Evolutionary conservation across 2,888 invertebrate genomes (phyloP).

Genomic region (Deilephila porcellus): DNA sequence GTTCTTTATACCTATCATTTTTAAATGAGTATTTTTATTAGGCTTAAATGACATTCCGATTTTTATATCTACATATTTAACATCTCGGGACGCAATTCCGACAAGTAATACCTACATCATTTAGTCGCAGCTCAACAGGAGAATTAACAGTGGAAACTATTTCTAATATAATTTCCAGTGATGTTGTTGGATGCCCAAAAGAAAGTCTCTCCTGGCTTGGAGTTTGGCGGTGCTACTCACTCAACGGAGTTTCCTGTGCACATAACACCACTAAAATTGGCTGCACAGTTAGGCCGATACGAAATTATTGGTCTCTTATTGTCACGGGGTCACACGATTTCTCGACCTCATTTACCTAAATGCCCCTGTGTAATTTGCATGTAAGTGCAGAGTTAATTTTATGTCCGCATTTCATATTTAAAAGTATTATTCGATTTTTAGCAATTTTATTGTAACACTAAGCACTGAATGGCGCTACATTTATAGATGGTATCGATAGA

Average conservation of each 20-base stretch:
- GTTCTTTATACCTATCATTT: background rate
- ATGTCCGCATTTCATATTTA: too few species aligned
- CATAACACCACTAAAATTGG: slow-evolving; percentile 88
- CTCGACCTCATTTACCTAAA: slow-evolving; percentile 85
- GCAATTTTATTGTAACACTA: slow-evolving; percentile 31
- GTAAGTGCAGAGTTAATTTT: slow-evolving; percentile 46
- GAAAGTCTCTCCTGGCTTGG: slow-evolving; percentile 63
- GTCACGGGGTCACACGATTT: slow-evolving; percentile 86
- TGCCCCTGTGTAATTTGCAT: slow-evolving; percentile 82
- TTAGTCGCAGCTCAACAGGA: too few species aligned
- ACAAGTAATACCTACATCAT: too few species aligned
- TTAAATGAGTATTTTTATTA: background rate
- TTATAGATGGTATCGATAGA: too few species aligned
- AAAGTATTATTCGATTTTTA: too few species aligned
- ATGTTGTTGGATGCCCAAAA: slow-evolving; percentile 60
- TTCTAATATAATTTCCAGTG: slow-evolving; percentile 62
- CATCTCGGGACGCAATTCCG: background rate
- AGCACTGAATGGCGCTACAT: too few species aligned
- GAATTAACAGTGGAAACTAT: background rate
- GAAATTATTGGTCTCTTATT: slow-evolving; percentile 88
- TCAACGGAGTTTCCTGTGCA: slow-evolving; percentile 87
- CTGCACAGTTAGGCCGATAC: slow-evolving; percentile 89
- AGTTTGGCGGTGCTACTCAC: slow-evolving; percentile 64
- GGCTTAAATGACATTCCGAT: background rate
- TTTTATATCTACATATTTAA: background rate